Base-by-base conservation (phyloP, 2,888 invertebrate genomes). In the Phrixothrix hirtus region DNA sequence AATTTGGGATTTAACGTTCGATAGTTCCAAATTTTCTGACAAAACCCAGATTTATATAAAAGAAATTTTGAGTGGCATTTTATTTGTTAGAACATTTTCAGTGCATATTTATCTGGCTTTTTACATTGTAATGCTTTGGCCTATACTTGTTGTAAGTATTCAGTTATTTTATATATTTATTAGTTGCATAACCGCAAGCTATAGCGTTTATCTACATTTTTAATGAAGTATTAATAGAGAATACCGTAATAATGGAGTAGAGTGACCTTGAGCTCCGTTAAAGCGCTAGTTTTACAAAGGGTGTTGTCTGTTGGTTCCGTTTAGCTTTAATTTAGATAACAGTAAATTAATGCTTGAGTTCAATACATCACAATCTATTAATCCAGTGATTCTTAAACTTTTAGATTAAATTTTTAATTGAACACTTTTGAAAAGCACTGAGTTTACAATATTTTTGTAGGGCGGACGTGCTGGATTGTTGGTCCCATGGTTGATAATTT, bases 121-220 rank as follows among this genome's bases (percentile, higher is more conserved):
- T 6, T 82, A 81, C 60, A 78, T 82, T 48, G 78, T 81, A 2
- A 74, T 82, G 47, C 69, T 82, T 2, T 83, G 82, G 71, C 82
- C 82, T 25, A 77, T 79, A 1, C 77, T 81, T 61, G 72, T 81
- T 75, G 82, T 82, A 68, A 67, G 71, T 69, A 55, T 14, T 1
- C 16, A 14, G 10, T 16, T 21, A 1, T 11, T 34, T 30, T 14
- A 15, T 25, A 26, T 45, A 9, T n/a, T n/a, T n/a, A n/a, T n/a
- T n/a, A n/a, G n/a, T n/a, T n/a, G n/a, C n/a, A n/a, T n/a, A n/a
- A n/a, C n/a, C n/a, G n/a, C n/a, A n/a, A n/a, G n/a, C n/a, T n/a
- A n/a, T n/a, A n/a, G n/a, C n/a, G n/a, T n/a, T n/a, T n/a, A n/a
- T n/a, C n/a, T 36, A 29, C 12, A 37, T 17, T 27, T 14, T 39